Percentiles rank a stretch among this genome's conserved stretches.
Evolutionary conservation across 1,140 invertebrate species (phyloP).

Genomic region (Eulimnadia texana): DNA sequence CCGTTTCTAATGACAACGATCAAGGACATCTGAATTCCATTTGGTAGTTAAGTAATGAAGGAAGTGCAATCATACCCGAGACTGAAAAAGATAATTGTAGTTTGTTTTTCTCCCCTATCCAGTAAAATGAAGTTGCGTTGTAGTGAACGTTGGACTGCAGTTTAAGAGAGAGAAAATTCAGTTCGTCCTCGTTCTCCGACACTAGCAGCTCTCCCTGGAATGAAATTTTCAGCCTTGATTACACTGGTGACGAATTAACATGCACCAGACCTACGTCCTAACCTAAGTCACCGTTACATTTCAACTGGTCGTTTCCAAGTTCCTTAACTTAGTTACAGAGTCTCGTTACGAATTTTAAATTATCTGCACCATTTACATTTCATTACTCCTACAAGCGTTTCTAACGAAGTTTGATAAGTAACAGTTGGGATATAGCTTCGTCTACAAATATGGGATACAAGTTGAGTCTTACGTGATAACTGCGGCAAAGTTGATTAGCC

Average conservation of each 20-base stretch:
- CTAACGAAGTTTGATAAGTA: no score
- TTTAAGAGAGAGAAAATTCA: background rate
- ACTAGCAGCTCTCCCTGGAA: background rate
- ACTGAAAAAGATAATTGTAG: background rate
- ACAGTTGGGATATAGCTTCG: background rate
- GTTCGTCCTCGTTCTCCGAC: background rate
- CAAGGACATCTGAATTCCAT: background rate
- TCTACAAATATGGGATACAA: background rate
- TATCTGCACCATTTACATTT: no score
- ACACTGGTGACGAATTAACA: no score
- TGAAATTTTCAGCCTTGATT: no score
- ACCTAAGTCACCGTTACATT: background rate
- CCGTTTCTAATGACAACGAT: background rate
- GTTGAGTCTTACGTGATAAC: constrained; percentile 34
- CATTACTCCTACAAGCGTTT: no score
- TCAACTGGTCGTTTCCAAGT: background rate
- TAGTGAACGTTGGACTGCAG: background rate
- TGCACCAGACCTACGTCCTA: no score
- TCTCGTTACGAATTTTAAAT: no score
- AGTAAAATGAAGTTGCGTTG: constrained; percentile 47
- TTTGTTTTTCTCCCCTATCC: constrained; percentile 36
- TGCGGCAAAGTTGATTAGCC: constrained; percentile 51
- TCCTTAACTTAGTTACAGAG: background rate
- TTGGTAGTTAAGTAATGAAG: background rate
- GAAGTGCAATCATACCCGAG: background rate